Conservation (phyloP, 2,797 vertebrate species). For the Momotus momota region DNA sequence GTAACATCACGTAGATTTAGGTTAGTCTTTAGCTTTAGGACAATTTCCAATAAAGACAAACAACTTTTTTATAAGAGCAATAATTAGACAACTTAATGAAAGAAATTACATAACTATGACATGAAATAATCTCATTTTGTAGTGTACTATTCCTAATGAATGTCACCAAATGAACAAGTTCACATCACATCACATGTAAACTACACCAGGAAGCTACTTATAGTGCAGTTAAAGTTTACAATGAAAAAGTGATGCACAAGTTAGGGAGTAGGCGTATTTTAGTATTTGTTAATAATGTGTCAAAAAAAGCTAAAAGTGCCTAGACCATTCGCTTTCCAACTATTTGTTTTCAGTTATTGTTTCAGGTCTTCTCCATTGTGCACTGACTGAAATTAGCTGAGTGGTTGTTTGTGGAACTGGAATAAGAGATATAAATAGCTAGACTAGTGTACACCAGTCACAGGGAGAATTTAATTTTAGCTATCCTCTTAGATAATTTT, state of each 20-base stretch:
- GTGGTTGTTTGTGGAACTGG: background rate
- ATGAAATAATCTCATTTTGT: background rate
- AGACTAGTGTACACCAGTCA: background rate
- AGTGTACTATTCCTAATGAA: background rate
- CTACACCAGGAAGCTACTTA: background rate
- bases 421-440: background rate
- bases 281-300: background rate
- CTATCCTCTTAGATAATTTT: background rate
- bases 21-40: background rate
- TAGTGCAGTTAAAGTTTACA: background rate
- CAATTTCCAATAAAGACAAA: background rate
- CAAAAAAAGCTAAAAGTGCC: background rate
- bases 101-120: background rate
- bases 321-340: background rate
- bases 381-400: background rate
- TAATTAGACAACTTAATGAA: background rate
- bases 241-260: background rate
- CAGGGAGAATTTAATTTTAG: background rate
- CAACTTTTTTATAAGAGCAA: background rate
- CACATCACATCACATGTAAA: rapidly evolving
- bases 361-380: background rate
- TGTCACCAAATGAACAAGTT: background rate
- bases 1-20: background rate
- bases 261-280: background rate
- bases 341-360: background rate